A percentile compares a stretch with the other conserved stretches of the same genome.
phyloP scores from a whole-genome alignment of 1,140 invertebrate genomes.

The Brachionus calyciflorus region DNA sequence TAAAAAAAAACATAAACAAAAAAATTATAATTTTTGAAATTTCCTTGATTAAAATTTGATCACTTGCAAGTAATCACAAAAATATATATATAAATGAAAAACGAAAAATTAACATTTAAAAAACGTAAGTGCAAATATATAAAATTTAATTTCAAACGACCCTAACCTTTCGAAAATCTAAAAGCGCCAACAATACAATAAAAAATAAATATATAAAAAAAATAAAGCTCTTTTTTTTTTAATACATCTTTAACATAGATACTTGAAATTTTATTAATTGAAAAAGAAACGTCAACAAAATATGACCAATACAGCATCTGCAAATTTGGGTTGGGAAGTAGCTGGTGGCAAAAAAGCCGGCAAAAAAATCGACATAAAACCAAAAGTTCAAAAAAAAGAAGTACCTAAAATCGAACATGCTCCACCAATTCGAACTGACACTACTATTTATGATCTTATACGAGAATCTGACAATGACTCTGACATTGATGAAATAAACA shows the following conservation, averaged over 20 bases:
- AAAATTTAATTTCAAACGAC: constrained; percentile 29
- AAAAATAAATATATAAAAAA: background rate
- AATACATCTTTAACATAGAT: no score
- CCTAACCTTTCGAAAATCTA: constrained; percentile 14
- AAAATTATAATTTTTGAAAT: background rate
- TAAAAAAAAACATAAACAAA: background rate
- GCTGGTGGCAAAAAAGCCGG: constrained; percentile 4
- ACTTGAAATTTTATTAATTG: background rate
- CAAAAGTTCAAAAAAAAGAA: constrained; percentile 4
- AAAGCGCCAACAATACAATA: constrained; percentile 38
- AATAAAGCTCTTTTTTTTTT: background rate
- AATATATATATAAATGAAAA: background rate
- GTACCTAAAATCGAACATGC: background rate
- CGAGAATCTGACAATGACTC: constrained; percentile 1
- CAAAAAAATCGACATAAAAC: background rate
- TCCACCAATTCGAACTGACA: background rate
- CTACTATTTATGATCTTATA: background rate
- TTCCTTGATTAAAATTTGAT: no score
- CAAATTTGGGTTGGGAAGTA: constrained; percentile 29
- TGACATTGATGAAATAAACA: constrained; percentile 25
- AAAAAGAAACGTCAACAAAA: background rate
- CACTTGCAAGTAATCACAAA: no score
- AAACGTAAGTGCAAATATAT: no score
- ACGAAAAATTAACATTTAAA: no score
- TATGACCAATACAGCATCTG: background rate